Percentiles rank a stretch among this genome's conserved stretches.
Conservation (phyloP, 2,113 vertebrate genomes). For the Capra hircus region DNA sequence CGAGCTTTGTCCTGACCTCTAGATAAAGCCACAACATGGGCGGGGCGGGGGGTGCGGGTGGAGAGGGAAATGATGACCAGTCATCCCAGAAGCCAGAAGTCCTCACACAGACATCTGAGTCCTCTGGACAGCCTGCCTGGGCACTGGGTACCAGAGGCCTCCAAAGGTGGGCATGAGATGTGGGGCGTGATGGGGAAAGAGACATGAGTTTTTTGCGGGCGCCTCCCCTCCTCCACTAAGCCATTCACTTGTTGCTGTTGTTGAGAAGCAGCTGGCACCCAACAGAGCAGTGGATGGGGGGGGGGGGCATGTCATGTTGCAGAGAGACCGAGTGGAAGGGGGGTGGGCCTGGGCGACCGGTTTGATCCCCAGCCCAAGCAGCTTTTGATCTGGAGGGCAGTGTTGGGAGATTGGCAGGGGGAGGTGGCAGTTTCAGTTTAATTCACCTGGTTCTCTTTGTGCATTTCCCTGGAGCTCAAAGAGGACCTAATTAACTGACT, state of each 20-base stretch:
- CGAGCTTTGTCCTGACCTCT: neutral
- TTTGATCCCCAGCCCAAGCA: neutral
- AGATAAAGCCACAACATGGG: too few species aligned
- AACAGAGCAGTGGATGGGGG: neutral
- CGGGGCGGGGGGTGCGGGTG: neutral
- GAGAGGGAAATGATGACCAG: neutral
- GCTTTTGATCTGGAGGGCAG: neutral
- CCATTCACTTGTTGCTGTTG: constrained; percentile 68
- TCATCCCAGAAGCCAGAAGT: neutral
- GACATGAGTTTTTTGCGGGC: neutral
- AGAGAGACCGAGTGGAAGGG: rapidly evolving
- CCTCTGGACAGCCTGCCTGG: neutral
- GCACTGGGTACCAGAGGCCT: neutral
- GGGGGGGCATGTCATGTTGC: neutral
- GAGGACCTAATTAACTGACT: constrained; percentile 64
- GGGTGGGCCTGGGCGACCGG: neutral
- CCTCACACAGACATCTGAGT: neutral
- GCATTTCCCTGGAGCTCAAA: constrained; percentile 62
- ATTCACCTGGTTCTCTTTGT: constrained; percentile 51
- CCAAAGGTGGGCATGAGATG: neutral
- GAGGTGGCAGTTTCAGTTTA: neutral
- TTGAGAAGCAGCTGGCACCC: neutral
- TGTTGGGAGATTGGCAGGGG: neutral
- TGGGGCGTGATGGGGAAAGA: neutral
- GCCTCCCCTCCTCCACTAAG: neutral